A percentile compares a stretch with the other conserved stretches of the same genome.
Evolutionary conservation across 1,140 invertebrate species (phyloP).

Genomic region (Drosophila melanica): DNA sequence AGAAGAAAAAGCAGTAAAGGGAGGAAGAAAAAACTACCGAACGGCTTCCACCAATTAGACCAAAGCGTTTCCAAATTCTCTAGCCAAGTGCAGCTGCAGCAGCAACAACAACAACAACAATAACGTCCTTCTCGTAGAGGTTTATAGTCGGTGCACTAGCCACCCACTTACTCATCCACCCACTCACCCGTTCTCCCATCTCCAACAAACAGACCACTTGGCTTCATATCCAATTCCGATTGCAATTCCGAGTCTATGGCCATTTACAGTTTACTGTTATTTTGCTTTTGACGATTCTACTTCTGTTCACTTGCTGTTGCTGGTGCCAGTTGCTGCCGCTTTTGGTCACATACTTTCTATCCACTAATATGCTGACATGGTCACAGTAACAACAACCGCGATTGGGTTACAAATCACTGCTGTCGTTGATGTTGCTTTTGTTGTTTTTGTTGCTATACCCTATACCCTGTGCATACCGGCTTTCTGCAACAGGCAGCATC

Average conservation of each 20-base stretch:
- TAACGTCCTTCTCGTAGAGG: no score
- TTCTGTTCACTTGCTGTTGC: constrained; percentile 4
- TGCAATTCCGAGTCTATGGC: constrained; percentile 4
- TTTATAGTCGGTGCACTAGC: background rate
- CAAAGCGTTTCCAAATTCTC: background rate
- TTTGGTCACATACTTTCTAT: constrained; percentile 65
- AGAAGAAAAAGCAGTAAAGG: no score
- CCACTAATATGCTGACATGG: constrained; percentile 40
- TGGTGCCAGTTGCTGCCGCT: constrained; percentile 9
- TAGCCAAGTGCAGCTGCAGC: constrained; percentile 1
- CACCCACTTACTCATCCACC: background rate
- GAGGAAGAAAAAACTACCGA: background rate
- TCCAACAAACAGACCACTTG: background rate
- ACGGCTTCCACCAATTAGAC: background rate
- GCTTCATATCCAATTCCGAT: background rate
- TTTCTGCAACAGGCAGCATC: no score
- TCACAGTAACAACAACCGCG: constrained; percentile 17
- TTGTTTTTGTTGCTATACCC: background rate
- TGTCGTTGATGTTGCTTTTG: background rate
- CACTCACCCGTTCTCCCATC: background rate
- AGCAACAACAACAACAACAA: no score
- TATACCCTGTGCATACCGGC: no score
- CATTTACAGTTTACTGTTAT: constrained; percentile 26
- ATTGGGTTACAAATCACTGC: constrained; percentile 41
- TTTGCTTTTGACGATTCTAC: constrained; percentile 1